A percentile compares a stretch with the other conserved stretches of the same genome.
phyloP scores from a whole-genome alignment of 2,113 vertebrate genomes.

The Capricornis sumatraensis region DNA sequence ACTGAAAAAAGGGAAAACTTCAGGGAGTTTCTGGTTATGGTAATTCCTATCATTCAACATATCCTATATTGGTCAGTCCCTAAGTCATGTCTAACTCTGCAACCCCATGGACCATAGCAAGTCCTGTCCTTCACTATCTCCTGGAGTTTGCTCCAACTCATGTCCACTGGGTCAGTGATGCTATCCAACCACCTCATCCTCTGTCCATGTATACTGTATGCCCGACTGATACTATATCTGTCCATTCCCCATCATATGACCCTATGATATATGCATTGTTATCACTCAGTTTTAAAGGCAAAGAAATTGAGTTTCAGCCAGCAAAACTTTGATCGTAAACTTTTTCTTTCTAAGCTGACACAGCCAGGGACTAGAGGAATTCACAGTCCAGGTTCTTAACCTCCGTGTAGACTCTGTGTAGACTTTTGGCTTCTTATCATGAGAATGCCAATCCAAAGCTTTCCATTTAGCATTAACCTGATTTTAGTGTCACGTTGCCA shows the following conservation, averaged over 20 bases:
- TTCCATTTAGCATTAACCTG: background rate
- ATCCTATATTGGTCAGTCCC: background rate
- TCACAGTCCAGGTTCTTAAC: background rate
- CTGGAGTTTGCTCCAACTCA: background rate
- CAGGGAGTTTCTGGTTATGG: background rate
- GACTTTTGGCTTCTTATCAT: background rate
- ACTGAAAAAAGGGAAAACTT: background rate
- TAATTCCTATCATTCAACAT: background rate
- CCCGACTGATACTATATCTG: background rate
- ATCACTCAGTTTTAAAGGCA: background rate
- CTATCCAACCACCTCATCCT: background rate
- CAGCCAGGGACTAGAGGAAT: background rate
- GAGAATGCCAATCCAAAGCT: background rate
- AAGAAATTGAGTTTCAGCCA: background rate
- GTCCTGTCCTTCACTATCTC: background rate
- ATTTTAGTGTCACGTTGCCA: background rate
- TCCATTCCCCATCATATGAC: background rate
- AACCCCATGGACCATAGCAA: background rate
- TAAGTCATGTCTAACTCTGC: background rate
- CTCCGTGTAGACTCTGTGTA: background rate
- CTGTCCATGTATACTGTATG: background rate
- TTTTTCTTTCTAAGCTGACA: background rate
- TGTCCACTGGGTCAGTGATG: background rate
- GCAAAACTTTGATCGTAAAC: background rate
- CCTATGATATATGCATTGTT: background rate